Percentiles rank a stretch among this genome's conserved stretches.
These are phyloP conservation scores for Troilus luridus DNA, from an alignment of 2,888 invertebrate species.

Conservation along the genomic window DNA sequence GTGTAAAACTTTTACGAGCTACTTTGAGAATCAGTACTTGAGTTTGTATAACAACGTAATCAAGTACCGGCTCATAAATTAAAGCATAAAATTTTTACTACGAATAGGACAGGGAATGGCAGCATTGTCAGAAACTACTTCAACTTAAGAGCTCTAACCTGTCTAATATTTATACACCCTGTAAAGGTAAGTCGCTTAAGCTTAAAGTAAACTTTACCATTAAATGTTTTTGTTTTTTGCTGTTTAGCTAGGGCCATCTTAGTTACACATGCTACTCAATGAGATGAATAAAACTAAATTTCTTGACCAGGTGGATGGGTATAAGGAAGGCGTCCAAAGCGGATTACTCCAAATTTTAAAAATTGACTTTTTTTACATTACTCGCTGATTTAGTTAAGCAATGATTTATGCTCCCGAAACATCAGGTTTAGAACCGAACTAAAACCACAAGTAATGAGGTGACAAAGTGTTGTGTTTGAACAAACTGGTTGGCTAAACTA, in stretches of 20 bases:
- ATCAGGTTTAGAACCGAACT: no score
- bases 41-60: slow-evolving; percentile 38
- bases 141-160: slow-evolving; percentile 4
- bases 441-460: no score
- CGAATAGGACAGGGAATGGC: slow-evolving; percentile 21
- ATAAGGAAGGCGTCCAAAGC: no score
- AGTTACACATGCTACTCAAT: no score
- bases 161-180: slow-evolving; percentile 6
- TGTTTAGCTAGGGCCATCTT: not conserved
- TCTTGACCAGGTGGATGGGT: no score
- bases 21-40: slow-evolving; percentile 33
- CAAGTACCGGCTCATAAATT: slow-evolving; percentile 30
- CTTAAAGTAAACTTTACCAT: not conserved
- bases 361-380: no score
- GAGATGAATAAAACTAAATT: no score
- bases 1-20: slow-evolving; percentile 30
- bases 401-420: no score
- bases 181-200: not conserved
- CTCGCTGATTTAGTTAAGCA: no score
- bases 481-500: no score
- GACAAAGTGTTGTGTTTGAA: no score
- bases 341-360: no score
- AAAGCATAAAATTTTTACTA: slow-evolving; percentile 39
- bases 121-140: slow-evolving; percentile 20
- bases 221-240: not conserved